A percentile compares a stretch with the other conserved stretches of the same genome.
Conservation (phyloP, 2,888 invertebrate species). For the Meteorus colon region DNA sequence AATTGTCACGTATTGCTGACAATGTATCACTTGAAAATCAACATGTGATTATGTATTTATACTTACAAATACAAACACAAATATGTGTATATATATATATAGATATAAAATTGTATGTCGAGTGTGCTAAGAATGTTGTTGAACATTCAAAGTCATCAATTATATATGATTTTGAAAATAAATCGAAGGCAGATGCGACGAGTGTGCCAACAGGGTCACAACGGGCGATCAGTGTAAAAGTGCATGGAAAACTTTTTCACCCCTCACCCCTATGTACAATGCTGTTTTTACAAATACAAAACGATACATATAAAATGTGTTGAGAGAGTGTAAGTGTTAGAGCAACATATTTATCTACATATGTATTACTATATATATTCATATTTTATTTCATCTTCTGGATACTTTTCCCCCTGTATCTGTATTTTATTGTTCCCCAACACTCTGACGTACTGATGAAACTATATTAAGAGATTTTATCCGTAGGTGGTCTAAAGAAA, state of each 20-base stretch:
- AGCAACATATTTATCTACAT: neutral
- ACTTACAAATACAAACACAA: neutral
- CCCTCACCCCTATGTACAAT: constrained; percentile 58
- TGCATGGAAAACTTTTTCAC: constrained; percentile 39
- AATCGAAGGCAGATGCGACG: constrained; percentile 71
- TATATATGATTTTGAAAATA: constrained; percentile 65
- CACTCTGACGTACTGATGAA: neutral
- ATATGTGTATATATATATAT: no score
- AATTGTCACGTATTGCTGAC: neutral
- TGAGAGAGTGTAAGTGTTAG: neutral
- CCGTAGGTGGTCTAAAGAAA: constrained; percentile 6
- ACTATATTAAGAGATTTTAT: constrained; percentile 1
- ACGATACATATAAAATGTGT: constrained; percentile 52
- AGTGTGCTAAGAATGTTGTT: constrained; percentile 13
- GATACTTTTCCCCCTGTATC: constrained; percentile 21
- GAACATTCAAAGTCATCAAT: constrained; percentile 63
- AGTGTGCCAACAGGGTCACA: constrained; percentile 60
- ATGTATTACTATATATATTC: neutral
- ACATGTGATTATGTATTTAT: neutral
- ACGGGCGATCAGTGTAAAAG: constrained; percentile 57
- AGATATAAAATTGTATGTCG: neutral
- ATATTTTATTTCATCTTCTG: constrained; percentile 22
- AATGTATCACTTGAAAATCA: constrained; percentile 29
- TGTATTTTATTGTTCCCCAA: constrained; percentile 5
- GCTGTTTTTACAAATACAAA: constrained; percentile 63